These are phyloP conservation scores for Microplitis manilae DNA, from an alignment of 2,888 invertebrate genomes.

Conservation along the genomic window DNA sequence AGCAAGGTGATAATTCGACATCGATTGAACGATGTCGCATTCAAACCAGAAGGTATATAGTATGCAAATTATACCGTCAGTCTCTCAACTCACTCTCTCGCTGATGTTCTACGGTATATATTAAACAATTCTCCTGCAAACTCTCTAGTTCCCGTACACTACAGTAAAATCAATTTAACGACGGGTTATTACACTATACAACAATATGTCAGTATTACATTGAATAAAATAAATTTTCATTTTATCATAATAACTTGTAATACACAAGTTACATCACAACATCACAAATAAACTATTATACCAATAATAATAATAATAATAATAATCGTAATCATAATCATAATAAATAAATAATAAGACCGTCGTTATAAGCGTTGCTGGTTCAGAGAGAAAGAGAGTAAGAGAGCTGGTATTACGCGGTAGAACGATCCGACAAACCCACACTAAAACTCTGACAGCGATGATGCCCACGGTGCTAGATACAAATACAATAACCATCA, in stretches of 20 bases:
- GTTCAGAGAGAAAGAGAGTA: not conserved
- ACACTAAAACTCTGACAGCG: not conserved
- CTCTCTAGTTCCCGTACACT: conserved; percentile 1
- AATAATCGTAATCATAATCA: not conserved
- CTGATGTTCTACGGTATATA: not conserved
- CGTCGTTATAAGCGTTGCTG: conserved; percentile 17
- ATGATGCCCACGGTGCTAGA: not conserved
- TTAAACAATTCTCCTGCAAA: not conserved
- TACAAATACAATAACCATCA: not conserved
- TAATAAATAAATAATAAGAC: not conserved
- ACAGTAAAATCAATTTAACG: conserved; percentile 3
- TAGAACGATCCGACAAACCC: conserved; percentile 15
- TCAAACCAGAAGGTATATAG: conserved; percentile 1
- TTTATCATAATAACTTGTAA: not conserved
- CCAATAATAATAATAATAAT: not conserved
- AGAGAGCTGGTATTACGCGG: conserved; percentile 22
- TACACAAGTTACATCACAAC: not conserved
- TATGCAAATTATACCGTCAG: conserved; percentile 21
- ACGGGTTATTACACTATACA: not conserved
- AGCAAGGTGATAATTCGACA: conserved; percentile 18
- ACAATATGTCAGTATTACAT: conserved; percentile 3
- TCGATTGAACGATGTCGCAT: conserved; percentile 23
- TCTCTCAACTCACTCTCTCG: not conserved
- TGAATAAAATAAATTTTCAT: not conserved
- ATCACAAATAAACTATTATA: conserved; percentile 8